Evolutionary conservation across 2,888 invertebrate species (phyloP), one percentile per base, ranked within the genome.

Genomic region (Drosophila pegasa): DNA sequence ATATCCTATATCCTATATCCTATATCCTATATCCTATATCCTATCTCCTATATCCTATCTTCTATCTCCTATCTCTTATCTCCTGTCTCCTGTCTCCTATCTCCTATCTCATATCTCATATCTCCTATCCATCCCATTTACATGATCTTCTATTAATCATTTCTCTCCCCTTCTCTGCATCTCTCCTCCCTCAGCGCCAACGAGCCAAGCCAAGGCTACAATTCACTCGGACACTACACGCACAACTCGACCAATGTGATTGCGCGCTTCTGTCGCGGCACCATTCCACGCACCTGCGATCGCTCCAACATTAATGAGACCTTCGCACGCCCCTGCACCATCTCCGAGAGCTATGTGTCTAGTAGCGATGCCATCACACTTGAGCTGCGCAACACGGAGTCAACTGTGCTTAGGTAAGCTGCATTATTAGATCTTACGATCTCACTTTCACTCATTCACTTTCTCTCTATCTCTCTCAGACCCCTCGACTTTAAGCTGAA

Each of bases 401-500:
- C 97, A 40, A 97, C 97, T 0, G 96, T 96, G 40, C 93, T 97
- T 64, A 96, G 96, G 97, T 95, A 92, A 94, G 94, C 5, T 27
- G 10, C 6, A 9, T 5, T 25, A 2, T 1, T n/a, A 41, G 4
- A 22, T 0, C 43, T 2, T 2, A 25, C 1, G 7, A 2, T 7
- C 31, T 16, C 5, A 25, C 35, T 9, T 3, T 0, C 14, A 8
- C n/a, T 9, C 8, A 1, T 7, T 14, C 2, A 10, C 8, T 7
- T n/a, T n/a, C 14, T 4, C 8, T 3, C 9, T 29, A 1, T 1
- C 12, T 2, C 18, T 38, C 10, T 2, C 10, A 97, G 97, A 85
- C 96, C 97, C 0, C 94, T 97, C 48, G 95, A 95, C 83, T 97
- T 97, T 91, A 96, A 96, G 90, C 95, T 97, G 0, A 94, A 96